Percentiles rank a stretch among this genome's conserved stretches.
phyloP scores from a whole-genome alignment of 1,140 invertebrate species.

The Pachyrhynchus sulphureomaculatus region DNA sequence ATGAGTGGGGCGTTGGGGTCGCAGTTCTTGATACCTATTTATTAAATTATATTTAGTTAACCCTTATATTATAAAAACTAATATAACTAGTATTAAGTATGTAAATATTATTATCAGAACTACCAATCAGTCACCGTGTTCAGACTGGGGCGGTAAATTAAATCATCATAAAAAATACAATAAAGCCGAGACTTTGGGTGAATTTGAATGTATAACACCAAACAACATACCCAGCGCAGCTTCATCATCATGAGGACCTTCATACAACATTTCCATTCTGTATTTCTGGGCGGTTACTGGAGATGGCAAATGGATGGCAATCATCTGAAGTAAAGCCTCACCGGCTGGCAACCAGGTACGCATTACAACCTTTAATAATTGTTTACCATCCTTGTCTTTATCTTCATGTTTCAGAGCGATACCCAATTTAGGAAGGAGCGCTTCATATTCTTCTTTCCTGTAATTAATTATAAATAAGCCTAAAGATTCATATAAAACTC shows the following conservation, averaged over 20 bases:
- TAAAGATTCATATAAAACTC: too few species aligned
- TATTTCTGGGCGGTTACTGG: constrained; percentile 99
- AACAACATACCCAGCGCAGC: constrained; percentile 73
- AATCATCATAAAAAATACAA: constrained; percentile 9
- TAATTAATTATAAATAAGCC: constrained; percentile 26
- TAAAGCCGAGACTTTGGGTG: not conserved
- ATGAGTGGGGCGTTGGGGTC: constrained; percentile 96
- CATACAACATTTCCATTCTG: constrained; percentile 98
- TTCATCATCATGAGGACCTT: constrained; percentile 97
- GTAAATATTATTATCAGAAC: too few species aligned
- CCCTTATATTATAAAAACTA: too few species aligned
- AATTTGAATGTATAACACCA: not conserved
- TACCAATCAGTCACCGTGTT: constrained; percentile 16
- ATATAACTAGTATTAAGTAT: too few species aligned
- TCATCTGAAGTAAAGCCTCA: constrained; percentile 99
- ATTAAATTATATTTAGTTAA: not conserved
- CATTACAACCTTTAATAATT: constrained; percentile 94
- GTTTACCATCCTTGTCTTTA: constrained; percentile 93
- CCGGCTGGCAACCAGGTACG: constrained; percentile 98
- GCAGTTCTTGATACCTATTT: constrained; percentile 71
- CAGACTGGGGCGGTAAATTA: constrained; percentile 25
- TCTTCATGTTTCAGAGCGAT: constrained; percentile 94
- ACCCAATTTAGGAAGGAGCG: constrained; percentile 84
- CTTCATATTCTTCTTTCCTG: constrained; percentile 90
- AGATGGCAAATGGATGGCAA: constrained; percentile 98